Percentiles rank a stretch among this genome's conserved stretches.
phyloP scores from a whole-genome alignment of 2,888 invertebrate species.

The Nephrotoma guestfalica region DNA sequence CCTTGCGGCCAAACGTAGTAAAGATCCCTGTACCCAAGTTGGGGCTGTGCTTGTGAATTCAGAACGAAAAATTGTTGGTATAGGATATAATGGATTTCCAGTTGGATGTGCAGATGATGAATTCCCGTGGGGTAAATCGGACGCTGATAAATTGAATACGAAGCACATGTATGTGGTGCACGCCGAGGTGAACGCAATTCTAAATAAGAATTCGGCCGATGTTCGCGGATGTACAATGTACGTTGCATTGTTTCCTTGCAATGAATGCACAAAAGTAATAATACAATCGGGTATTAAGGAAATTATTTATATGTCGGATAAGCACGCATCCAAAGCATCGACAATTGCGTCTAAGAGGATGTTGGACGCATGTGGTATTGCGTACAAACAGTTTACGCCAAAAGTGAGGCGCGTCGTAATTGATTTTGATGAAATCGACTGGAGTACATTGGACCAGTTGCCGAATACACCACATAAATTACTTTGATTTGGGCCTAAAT shows the following conservation, averaged over 20 bases:
- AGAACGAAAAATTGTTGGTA: conserved; percentile 66
- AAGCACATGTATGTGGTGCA: conserved; percentile 92
- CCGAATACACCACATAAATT: not conserved
- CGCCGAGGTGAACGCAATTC: conserved; percentile 93
- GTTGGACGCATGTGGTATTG: conserved; percentile 64
- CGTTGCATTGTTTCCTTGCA: conserved; percentile 88
- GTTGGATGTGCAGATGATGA: conserved; percentile 72
- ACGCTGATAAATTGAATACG: conserved; percentile 44
- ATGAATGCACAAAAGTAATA: conserved; percentile 93
- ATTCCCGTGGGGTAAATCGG: conserved; percentile 76
- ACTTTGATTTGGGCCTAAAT: not conserved
- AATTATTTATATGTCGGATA: conserved; percentile 70
- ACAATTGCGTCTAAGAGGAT: conserved; percentile 67
- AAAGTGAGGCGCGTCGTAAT: conserved; percentile 46
- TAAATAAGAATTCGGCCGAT: conserved; percentile 73
- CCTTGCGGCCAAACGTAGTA: conserved; percentile 81
- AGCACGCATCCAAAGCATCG: conserved; percentile 49
- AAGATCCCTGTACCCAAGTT: conserved; percentile 87
- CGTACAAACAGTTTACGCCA: conserved; percentile 51
- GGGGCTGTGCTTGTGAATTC: conserved; percentile 88
- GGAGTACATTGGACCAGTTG: conserved; percentile 26
- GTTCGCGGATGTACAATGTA: conserved; percentile 71
- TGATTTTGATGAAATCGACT: conserved; percentile 48
- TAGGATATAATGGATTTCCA: conserved; percentile 98
- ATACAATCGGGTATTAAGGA: conserved; percentile 82